Conservation (phyloP, 2,113 vertebrate species). For the Baryphthengus martii region DNA sequence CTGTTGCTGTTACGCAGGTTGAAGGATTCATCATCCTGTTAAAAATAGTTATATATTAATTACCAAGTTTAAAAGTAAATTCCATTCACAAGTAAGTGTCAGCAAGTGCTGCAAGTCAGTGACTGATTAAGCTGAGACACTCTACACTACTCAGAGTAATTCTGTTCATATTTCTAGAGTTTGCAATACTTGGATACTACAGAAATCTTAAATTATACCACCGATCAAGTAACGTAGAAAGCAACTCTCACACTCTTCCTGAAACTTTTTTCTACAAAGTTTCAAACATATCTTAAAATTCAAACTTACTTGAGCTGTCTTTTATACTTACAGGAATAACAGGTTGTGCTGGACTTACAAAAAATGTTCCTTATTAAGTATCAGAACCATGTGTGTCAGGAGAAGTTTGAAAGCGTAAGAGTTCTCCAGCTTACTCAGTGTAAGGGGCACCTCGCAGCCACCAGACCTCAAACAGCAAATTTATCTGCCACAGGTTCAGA, state of each 20-base stretch:
- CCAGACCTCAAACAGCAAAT: not conserved
- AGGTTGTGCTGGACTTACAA: not conserved
- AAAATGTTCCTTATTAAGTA: not conserved
- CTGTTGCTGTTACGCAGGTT: conserved; percentile 71
- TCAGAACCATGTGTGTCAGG: not conserved
- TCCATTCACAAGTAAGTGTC: not conserved
- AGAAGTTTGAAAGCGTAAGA: not conserved
- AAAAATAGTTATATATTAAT: not conserved
- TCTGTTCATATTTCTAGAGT: not conserved
- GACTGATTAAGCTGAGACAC: not conserved
- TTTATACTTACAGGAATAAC: not conserved
- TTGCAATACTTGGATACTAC: not conserved
- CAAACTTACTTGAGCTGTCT: not conserved
- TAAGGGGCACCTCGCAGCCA: not conserved
- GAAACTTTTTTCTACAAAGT: not conserved
- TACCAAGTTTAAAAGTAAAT: not conserved
- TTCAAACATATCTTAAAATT: not conserved
- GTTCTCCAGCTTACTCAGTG: not conserved
- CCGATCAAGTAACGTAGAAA: not conserved
- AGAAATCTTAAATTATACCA: not conserved
- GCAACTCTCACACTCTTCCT: not conserved
- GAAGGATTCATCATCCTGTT: conserved; percentile 65
- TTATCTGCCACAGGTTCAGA: not conserved
- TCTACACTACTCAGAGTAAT: not conserved
- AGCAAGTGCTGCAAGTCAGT: not conserved